phyloP scores from a whole-genome alignment of 2,113 vertebrate genomes.

The Dolichotis patagonum region DNA sequence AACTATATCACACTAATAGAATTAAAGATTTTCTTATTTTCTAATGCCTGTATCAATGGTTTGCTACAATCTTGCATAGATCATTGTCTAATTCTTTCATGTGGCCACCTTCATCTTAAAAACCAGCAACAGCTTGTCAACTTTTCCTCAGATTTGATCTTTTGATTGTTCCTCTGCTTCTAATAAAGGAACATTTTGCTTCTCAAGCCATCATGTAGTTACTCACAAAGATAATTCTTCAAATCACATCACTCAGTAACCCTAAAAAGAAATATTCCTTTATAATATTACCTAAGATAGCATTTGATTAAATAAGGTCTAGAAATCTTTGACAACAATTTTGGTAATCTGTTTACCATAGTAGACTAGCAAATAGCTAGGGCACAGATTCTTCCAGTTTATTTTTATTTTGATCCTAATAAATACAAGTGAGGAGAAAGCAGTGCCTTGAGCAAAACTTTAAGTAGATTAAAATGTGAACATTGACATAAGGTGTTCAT shows the following conservation, averaged over 20 bases:
- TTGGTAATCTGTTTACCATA: not conserved
- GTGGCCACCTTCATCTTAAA: not conserved
- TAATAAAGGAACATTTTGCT: not conserved
- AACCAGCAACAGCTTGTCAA: not conserved
- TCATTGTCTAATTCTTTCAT: not conserved
- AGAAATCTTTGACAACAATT: not conserved
- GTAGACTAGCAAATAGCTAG: not conserved
- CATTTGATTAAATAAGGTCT: not conserved
- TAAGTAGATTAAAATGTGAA: constrained; percentile 4
- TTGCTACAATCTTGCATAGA: not conserved
- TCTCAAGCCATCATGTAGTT: not conserved
- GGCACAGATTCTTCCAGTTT: not conserved
- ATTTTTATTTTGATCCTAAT: not conserved
- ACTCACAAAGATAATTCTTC: not conserved
- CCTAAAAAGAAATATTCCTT: not conserved
- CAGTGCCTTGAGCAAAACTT: not conserved
- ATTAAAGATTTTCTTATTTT: not conserved
- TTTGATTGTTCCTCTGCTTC: not conserved
- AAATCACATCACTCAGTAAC: not conserved
- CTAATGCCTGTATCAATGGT: too few species aligned
- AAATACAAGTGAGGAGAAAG: not conserved
- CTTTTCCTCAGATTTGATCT: not conserved
- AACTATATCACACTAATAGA: not conserved
- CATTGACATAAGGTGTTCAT: not conserved
- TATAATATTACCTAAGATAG: not conserved